Evolutionary conservation across 2,113 vertebrate genomes (phyloP).

Genomic region (Nannobrachium achirus): DNA sequence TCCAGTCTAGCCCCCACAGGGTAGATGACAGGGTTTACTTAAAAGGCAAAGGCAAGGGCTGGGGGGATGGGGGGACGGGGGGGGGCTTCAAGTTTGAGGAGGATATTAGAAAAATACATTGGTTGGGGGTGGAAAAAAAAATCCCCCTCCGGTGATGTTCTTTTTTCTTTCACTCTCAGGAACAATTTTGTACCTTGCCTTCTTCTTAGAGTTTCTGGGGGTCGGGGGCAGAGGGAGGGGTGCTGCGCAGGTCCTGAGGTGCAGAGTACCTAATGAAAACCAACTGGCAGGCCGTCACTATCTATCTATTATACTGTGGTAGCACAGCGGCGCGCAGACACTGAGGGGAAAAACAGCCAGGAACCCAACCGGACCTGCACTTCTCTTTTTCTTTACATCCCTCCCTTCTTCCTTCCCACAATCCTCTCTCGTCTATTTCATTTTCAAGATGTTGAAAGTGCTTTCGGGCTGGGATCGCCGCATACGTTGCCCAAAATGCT

Average conservation of each 20-base stretch:
- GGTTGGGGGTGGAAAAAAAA: conserved; percentile 48
- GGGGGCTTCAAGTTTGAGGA: conserved; percentile 81
- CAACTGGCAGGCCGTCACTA: conserved; percentile 81
- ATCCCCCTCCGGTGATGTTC: conserved; percentile 66
- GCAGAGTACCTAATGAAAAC: conserved; percentile 78
- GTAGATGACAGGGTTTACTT: conserved; percentile 79
- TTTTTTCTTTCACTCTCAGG: conserved; percentile 63
- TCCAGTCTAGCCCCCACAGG: conserved; percentile 73
- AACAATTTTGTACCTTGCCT: conserved; percentile 77
- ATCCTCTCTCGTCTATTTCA: conserved; percentile 26
- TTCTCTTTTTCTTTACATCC: conserved; percentile 32
- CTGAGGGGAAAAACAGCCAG: conserved; percentile 69
- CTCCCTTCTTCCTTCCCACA: conserved; percentile 24
- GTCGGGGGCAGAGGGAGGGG: conserved; percentile 7
- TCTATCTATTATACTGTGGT: conserved; percentile 64
- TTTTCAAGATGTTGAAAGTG: conserved; percentile 54
- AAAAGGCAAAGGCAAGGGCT: conserved; percentile 57
- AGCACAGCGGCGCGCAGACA: conserved; percentile 59
- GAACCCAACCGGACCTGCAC: conserved; percentile 62
- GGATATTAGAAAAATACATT: conserved; percentile 85
- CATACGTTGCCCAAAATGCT: conserved; percentile 25
- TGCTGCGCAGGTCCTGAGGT: conserved; percentile 59
- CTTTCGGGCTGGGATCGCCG: conserved; percentile 20
- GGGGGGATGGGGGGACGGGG: conserved; percentile 33
- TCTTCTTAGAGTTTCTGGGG: conserved; percentile 54